phyloP scores from a whole-genome alignment of 1,140 invertebrate species.

The Drosophila baimaii region DNA sequence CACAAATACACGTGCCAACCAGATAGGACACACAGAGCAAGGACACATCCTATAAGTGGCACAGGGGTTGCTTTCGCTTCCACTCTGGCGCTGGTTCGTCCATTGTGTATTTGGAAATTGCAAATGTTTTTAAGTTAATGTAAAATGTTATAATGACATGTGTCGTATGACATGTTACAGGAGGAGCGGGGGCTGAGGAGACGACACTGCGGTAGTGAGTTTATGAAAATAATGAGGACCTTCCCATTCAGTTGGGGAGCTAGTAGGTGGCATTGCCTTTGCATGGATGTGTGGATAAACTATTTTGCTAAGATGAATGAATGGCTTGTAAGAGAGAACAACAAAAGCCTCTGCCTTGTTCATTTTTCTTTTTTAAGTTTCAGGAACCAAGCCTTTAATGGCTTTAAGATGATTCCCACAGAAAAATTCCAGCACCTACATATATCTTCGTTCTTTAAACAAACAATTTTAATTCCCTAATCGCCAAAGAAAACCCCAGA shows the following conservation, averaged over 20 bases:
- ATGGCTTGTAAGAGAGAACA: too few relatives aligned
- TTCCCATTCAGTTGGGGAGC: slow-evolving; percentile 4
- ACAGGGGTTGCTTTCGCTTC: slow-evolving; percentile 59
- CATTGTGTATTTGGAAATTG: slow-evolving; percentile 72
- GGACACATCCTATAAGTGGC: slow-evolving; percentile 63
- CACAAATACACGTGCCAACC: slow-evolving; percentile 57
- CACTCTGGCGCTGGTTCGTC: slow-evolving; percentile 29
- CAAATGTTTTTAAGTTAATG: slow-evolving; percentile 82
- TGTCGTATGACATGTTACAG: slow-evolving; percentile 59
- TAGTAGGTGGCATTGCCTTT: background rate
- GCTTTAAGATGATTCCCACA: background rate
- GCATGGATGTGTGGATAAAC: slow-evolving; percentile 2
- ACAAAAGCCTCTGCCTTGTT: too few relatives aligned
- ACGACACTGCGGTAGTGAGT: slow-evolving; percentile 7
- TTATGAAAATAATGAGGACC: slow-evolving; percentile 13
- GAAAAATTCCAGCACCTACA: background rate
- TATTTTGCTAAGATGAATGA: background rate
- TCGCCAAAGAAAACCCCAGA: slow-evolving; percentile 21
- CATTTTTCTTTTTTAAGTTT: too few relatives aligned
- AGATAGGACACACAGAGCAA: slow-evolving; percentile 22
- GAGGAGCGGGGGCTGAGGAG: slow-evolving; percentile 1
- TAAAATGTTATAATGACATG: slow-evolving; percentile 79
- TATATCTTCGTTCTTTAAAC: background rate
- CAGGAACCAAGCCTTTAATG: too few relatives aligned
- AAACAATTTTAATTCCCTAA: slow-evolving; percentile 10